Conservation (phyloP, 2,113 vertebrate genomes). For the Lates calcarifer region DNA sequence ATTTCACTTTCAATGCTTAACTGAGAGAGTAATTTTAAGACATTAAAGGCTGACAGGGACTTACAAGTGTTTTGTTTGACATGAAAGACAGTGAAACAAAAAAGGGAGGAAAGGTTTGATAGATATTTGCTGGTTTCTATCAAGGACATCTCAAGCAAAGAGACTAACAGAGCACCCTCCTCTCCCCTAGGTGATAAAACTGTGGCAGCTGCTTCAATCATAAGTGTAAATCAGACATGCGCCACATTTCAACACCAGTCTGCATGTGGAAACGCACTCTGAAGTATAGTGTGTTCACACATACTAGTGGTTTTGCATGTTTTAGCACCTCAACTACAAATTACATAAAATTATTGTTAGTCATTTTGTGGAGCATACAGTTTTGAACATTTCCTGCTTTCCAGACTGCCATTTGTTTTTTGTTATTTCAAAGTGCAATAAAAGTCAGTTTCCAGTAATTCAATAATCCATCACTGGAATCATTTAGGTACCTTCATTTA, state of each 20-base stretch:
- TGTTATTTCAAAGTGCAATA: background rate
- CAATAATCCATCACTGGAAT: background rate
- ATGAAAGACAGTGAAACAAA: background rate
- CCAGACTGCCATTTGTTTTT: background rate
- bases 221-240: slow-evolving; percentile 50
- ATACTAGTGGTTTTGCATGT: slow-evolving; percentile 8
- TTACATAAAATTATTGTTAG: slow-evolving; percentile 9
- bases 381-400: background rate
- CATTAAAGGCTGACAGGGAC: background rate
- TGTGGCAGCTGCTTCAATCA: slow-evolving; percentile 57
- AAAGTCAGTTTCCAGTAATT: background rate
- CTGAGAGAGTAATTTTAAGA: background rate
- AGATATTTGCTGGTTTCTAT: slow-evolving; percentile 1
- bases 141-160: slow-evolving; percentile 9
- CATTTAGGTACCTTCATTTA: background rate
- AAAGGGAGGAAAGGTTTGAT: background rate
- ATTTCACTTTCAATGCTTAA: slow-evolving; percentile 23
- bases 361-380: background rate
- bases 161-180: slow-evolving; percentile 17
- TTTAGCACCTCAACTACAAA: slow-evolving; percentile 2
- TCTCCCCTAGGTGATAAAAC: slow-evolving; percentile 38
- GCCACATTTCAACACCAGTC: background rate
- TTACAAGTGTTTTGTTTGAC: background rate
- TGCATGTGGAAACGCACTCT: background rate
- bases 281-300: background rate